Conservation (phyloP, 2,113 vertebrate genomes). For the Megalops atlanticus region DNA sequence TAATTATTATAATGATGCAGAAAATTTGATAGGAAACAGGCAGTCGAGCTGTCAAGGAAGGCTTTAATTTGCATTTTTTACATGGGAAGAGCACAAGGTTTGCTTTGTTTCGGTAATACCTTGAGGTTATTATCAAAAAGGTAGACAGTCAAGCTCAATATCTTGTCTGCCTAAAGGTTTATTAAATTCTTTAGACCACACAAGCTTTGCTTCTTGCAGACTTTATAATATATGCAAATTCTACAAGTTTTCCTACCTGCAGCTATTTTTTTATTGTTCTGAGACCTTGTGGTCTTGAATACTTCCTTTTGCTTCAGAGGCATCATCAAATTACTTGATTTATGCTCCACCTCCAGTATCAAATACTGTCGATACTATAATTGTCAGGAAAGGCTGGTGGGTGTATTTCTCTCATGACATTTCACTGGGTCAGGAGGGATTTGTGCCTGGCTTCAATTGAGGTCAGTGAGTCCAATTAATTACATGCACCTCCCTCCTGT, state of each 20-base stretch:
- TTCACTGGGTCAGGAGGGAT: conserved; percentile 5
- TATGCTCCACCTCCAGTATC: conserved; percentile 7
- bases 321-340: conserved; percentile 63
- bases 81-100: too few species aligned
- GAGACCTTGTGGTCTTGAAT: conserved; percentile 53
- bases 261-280: conserved; percentile 53
- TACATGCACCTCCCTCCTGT: conserved; percentile 22
- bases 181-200: background rate
- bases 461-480: conserved; percentile 18
- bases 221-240: background rate
- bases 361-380: background rate
- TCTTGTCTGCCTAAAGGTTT: too few species aligned
- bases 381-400: background rate
- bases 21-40: too few species aligned
- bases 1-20: too few species aligned
- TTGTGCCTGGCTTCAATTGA: background rate
- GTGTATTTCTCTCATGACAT: conserved; percentile 8
- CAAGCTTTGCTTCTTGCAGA: background rate
- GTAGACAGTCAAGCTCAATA: too few species aligned
- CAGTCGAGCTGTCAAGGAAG: too few species aligned
- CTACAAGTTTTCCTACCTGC: background rate
- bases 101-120: too few species aligned
- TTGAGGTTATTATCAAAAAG: too few species aligned
- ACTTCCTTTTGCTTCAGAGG: conserved; percentile 52
- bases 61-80: too few species aligned